Evolutionary conservation across 1,140 invertebrate genomes (phyloP).

Genomic region (Gonioctena quinquepunctata): DNA sequence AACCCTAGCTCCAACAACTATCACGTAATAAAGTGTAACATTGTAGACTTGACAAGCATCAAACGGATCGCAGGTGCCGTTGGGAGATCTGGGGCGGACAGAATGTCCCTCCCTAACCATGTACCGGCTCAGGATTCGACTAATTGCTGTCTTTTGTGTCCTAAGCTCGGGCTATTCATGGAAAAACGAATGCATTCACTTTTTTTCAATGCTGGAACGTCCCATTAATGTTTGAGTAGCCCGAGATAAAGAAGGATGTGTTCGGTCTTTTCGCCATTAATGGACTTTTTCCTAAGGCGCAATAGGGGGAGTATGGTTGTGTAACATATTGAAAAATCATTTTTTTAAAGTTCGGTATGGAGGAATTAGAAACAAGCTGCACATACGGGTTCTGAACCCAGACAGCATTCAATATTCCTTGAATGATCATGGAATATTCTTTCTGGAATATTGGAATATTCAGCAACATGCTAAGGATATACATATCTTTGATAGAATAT

Average conservation of each 20-base stretch:
- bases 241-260: background rate
- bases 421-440: too few relatives aligned
- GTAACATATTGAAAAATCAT: too few relatives aligned
- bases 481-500: too few relatives aligned
- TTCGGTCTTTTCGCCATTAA: background rate
- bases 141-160: background rate
- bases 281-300: background rate
- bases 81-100: background rate
- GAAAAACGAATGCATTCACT: background rate
- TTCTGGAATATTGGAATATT: too few relatives aligned
- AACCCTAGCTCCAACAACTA: too few relatives aligned
- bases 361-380: too few relatives aligned
- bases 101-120: background rate
- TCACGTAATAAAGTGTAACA: too few relatives aligned
- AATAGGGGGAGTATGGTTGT: background rate
- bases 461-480: too few relatives aligned
- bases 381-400: too few relatives aligned
- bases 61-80: background rate
- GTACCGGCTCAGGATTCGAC: background rate
- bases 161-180: background rate
- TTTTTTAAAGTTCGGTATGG: too few relatives aligned
- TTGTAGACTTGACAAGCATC: background rate
- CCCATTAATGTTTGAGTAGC: background rate
- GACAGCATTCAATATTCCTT: too few relatives aligned
- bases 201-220: background rate